Evolutionary conservation across 2,113 vertebrate species (phyloP), one percentile per base, ranked within the genome.

Genomic region (Alaudala cheleensis): DNA sequence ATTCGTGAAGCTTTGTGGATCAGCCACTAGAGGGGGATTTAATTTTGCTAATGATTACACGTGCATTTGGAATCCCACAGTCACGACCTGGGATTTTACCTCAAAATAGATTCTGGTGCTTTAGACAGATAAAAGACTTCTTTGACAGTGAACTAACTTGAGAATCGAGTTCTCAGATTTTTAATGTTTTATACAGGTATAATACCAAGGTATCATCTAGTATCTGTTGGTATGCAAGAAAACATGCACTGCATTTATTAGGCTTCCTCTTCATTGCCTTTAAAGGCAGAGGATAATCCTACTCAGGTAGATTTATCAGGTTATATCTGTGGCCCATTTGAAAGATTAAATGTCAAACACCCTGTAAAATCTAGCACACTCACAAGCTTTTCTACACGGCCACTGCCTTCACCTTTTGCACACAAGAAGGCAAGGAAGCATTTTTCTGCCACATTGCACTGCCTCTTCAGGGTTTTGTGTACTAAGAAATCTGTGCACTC

Each of bases 1-100:
- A 22, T 29, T 79, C 15, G 18, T 2, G 19, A 60, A 74, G 45
- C 11, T 77, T 14, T 18, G 49, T 16, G 53, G 20, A 76, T 42
- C 42, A 16, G 61, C 96, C 96, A 69, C 96, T 95, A 97, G 96
- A 94, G 94, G 95, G 93, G 24, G 95, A 64, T 67, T 96, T 81
- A 56, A 95, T 90, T 93, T 94, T 95, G 86, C 80, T 80, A 72
- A 76, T 76, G 61, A 71, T 65, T 45, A 67, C 23, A 29, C 0
- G 0, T 3, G 23, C 22, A 33, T 25, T n/a, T 4, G 0, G 54
- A 77, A 34, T 77, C 54, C 14, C 28, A 50, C 29, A 69, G 62
- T 4, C 77, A 20, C 3, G 33, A 79, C 28, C 40, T 0, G 0
- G 18, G 62, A 56, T 88, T 85, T 80, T 50, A 83, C 28, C 54